Base-by-base conservation (phyloP, 2,888 invertebrate species). In the Linnaemya vulpina region DNA sequence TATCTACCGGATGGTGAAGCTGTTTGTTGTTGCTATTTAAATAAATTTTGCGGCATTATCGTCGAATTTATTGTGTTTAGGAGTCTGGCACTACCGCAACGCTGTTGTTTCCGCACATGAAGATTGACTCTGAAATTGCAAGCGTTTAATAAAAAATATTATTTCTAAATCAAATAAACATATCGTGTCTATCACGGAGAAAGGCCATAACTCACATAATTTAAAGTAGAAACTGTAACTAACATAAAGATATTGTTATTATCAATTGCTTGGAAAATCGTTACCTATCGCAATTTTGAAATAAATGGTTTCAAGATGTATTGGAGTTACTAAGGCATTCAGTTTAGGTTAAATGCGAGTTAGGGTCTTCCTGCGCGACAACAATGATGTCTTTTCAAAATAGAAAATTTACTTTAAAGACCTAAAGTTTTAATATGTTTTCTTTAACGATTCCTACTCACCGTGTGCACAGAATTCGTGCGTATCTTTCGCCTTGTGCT, bases 401-500 rank as follows among this genome's bases (percentile, higher is more conserved):
- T n/a, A n/a, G n/a, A n/a, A n/a, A n/a, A n/a, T n/a, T n/a, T n/a
- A n/a, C n/a, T n/a, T n/a, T n/a, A n/a, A n/a, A n/a, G 30, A 30
- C 3, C 30, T 30, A 30, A 3, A 3, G 2, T 30, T 3, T 30
- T 30, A 3, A 30, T 30, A 30, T 30, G 5, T 30, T 30, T 30
- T 30, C 5, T 30, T 30, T 30, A 3, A 30, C 5, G 5, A 30
- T 30, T 30, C 11, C 8, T 15, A 87, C 89, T 89, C 83, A 91
- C 91, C 91, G 88, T 89, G 89, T 90, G 91, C 89, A 91, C 90
- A 87, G 91, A 91, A 88, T 89, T 91, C 88, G 89, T 87, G 87
- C 91, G 91, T 46, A 91, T 89, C 88, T 92, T 93, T 90, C 93
- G 92, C 76, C 94, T 93, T 88, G 94, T 93, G 90, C 94, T 94